phyloP scores from a whole-genome alignment of 2,113 vertebrate species.

The Poeciliopsis occidentalis region DNA sequence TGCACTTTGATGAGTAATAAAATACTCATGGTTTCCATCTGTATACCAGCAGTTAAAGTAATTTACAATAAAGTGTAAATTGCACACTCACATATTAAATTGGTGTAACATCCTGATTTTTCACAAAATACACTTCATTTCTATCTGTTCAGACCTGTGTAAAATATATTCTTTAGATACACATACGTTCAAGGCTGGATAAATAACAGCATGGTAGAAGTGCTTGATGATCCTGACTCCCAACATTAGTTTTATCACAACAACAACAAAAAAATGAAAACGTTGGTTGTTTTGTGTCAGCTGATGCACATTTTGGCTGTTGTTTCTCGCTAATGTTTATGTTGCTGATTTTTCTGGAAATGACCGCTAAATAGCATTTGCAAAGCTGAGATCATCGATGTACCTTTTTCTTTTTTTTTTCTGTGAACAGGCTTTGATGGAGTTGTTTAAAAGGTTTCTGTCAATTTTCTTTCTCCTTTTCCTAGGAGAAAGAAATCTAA shows the following conservation, averaged over 20 bases:
- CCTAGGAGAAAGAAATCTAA: not conserved
- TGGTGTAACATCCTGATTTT: not conserved
- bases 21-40: no score
- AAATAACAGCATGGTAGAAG: not conserved
- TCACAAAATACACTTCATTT: not conserved
- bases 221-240: not conserved
- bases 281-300: not conserved
- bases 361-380: not conserved
- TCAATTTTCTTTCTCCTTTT: not conserved
- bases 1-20: no score
- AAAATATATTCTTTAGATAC: not conserved
- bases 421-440: not conserved
- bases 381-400: not conserved
- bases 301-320: not conserved
- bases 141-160: not conserved
- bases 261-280: not conserved
- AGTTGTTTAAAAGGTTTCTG: not conserved
- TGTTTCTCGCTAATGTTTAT: not conserved
- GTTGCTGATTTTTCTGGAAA: not conserved
- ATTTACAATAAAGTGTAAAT: no score
- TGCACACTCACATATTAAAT: no score
- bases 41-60: no score
- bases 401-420: constrained; percentile 3
- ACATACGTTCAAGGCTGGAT: no score
- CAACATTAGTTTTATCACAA: not conserved